These are phyloP conservation scores for Flabesymbios commensalis DNA, from an alignment of 2,888 invertebrate genomes.

Conservation along the genomic window DNA sequence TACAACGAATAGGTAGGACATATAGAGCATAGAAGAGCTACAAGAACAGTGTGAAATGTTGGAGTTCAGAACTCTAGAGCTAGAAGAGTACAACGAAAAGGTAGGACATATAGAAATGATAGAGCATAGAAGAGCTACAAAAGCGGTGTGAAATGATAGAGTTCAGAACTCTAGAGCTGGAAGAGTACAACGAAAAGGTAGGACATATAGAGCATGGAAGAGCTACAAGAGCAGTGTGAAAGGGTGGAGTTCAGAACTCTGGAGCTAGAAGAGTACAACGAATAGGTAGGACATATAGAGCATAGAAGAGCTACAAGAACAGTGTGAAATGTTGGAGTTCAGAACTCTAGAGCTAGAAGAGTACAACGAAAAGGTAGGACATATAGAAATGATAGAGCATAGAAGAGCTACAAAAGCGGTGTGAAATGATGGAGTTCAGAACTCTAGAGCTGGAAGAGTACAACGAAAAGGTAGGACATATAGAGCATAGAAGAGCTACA, in stretches of 20 bases:
- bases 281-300: too few species aligned
- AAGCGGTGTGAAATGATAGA: slow-evolving; percentile 53
- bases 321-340: slow-evolving; percentile 53
- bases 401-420: slow-evolving; percentile 44
- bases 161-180: slow-evolving; percentile 50
- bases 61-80: slow-evolving; percentile 52
- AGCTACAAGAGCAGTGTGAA: too few species aligned
- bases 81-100: slow-evolving; percentile 37
- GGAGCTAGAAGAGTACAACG: too few species aligned
- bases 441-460: slow-evolving; percentile 46
- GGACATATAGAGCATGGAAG: too few species aligned
- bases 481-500: too few species aligned
- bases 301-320: slow-evolving; percentile 44
- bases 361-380: slow-evolving; percentile 26
- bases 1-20: too few species aligned
- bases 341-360: slow-evolving; percentile 48
- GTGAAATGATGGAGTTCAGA: slow-evolving; percentile 53
- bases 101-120: too few species aligned
- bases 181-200: slow-evolving; percentile 34
- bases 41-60: slow-evolving; percentile 50
- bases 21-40: too few species aligned
- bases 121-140: too few species aligned
- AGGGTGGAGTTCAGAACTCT: too few species aligned
- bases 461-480: slow-evolving; percentile 28
- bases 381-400: too few species aligned